Percentiles rank a stretch among this genome's conserved stretches.
These are phyloP conservation scores for Lasioglossum leucozonium DNA, from an alignment of 2,888 invertebrate genomes.

Conservation along the genomic window DNA sequence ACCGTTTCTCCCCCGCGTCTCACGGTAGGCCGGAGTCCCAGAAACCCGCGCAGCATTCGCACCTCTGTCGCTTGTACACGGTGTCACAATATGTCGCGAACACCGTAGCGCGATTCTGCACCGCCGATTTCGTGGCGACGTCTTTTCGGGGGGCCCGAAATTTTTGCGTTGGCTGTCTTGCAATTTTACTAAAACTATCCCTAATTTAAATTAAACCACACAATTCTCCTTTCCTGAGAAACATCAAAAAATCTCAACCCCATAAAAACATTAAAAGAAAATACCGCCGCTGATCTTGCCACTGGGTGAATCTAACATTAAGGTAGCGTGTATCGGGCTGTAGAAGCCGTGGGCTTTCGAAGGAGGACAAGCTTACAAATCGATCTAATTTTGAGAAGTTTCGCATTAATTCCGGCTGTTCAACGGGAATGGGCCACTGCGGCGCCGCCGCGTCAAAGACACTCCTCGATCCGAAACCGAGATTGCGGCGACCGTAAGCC, in stretches of 20 bases:
- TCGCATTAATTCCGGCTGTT: neutral
- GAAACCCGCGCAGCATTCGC: neutral
- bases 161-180: no score
- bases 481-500: neutral
- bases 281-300: no score
- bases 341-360: neutral
- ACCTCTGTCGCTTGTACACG: neutral
- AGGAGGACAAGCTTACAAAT: neutral
- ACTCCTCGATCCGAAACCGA: neutral
- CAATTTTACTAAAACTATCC: no score
- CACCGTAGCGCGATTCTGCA: no score
- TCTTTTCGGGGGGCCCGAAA: no score
- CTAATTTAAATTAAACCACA: no score
- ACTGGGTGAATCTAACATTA: neutral
- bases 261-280: no score
- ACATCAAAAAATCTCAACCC: no score
- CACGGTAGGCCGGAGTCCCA: neutral
- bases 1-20: neutral
- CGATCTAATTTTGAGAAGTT: neutral
- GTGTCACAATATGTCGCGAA: no score
- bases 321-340: neutral
- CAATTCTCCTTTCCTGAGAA: no score
- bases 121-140: no score
- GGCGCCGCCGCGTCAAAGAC: neutral
- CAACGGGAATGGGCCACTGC: neutral